Evolutionary conservation across 2,888 invertebrate species (phyloP), one percentile per base, ranked within the genome.

Genomic region (Lithophane socia): DNA sequence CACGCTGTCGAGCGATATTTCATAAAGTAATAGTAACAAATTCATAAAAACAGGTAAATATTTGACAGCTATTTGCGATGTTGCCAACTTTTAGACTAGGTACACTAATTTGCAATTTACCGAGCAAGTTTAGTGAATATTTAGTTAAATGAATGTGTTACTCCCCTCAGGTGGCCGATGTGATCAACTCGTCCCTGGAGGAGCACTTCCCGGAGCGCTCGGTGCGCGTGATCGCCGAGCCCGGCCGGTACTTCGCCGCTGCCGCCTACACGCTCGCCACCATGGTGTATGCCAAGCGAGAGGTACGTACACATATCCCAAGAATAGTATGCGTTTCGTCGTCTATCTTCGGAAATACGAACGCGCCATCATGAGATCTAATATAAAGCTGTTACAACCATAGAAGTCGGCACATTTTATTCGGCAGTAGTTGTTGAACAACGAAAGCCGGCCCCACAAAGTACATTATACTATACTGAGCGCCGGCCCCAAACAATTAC

Each of bases 221-320:
- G 5, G 98, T 99, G 84, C 97, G 98, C 44, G 97, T 99, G 80
- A 99, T 99, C 91, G 99, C 99, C 18, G 99, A 99, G 94, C 99
- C 99, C 0, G 99, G 99, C 4, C 97, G 99, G 37, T 99, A 98
- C 97, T 99, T 99, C 96, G 99, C 99, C 3, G 98, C 99, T 65
- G 98, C 99, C 42, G 99, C 99, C 0, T 99, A 99, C 95, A 99
- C 99, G 29, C 97, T 99, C 63, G 98, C 98, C 77, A 98, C 92
- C 98, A 98, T 95, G 94, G 97, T 99, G 84, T 99, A 99, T 93
- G 95, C 96, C 87, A 94, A 94, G 82, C 70, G 84, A 68, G 84
- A 84, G 84, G 86, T 84, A n/a, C 3, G 37, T 3, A 13, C 58
- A 12, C 13, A 37, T 37, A 37, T 5, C 37, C 37, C 37, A 37